A percentile compares a stretch with the other conserved stretches of the same genome.
These are phyloP conservation scores for Entomobrya multifasciata DNA, from an alignment of 2,888 invertebrate species.

Conservation along the genomic window DNA sequence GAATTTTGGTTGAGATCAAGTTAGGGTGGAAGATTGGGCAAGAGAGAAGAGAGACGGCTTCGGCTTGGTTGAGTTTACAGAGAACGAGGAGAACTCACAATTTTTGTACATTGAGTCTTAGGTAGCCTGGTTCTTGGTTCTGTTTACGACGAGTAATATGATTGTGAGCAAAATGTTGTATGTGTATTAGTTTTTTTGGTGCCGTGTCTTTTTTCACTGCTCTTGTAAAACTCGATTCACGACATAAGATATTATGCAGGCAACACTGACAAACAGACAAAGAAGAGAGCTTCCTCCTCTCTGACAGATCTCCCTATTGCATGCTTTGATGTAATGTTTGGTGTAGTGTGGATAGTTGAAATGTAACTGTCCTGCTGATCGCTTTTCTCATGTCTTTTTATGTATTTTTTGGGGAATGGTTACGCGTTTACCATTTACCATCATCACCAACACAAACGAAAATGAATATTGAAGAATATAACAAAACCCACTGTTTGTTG, in stretches of 20 bases:
- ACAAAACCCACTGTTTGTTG: background rate
- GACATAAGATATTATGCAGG: slow-evolving; percentile 6
- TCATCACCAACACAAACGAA: background rate
- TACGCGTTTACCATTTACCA: background rate
- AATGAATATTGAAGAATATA: background rate
- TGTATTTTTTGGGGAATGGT: slow-evolving; percentile 53
- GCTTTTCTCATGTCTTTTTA: slow-evolving; percentile 75
- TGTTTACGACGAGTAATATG: too few relatives aligned
- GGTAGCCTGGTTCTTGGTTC: slow-evolving; percentile 8
- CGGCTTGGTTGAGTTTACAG: slow-evolving; percentile 29
- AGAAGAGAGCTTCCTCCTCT: slow-evolving; percentile 59
- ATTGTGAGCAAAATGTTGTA: slow-evolving; percentile 14
- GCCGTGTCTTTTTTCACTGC: slow-evolving; percentile 22
- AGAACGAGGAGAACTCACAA: background rate
- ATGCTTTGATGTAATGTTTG: slow-evolving; percentile 47
- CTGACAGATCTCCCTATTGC: slow-evolving; percentile 51
- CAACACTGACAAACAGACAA: slow-evolving; percentile 53
- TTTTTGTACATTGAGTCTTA: slow-evolving; percentile 10
- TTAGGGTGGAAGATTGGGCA: slow-evolving; percentile 42
- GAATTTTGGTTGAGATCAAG: slow-evolving; percentile 24
- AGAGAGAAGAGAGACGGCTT: slow-evolving; percentile 43
- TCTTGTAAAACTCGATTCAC: slow-evolving; percentile 25
- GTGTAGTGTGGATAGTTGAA: slow-evolving; percentile 71
- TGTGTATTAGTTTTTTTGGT: slow-evolving; percentile 9
- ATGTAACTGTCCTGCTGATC: slow-evolving; percentile 77